Evolutionary conservation across 2,797 vertebrate genomes (phyloP).

Genomic region (Malacoctenus gilli): DNA sequence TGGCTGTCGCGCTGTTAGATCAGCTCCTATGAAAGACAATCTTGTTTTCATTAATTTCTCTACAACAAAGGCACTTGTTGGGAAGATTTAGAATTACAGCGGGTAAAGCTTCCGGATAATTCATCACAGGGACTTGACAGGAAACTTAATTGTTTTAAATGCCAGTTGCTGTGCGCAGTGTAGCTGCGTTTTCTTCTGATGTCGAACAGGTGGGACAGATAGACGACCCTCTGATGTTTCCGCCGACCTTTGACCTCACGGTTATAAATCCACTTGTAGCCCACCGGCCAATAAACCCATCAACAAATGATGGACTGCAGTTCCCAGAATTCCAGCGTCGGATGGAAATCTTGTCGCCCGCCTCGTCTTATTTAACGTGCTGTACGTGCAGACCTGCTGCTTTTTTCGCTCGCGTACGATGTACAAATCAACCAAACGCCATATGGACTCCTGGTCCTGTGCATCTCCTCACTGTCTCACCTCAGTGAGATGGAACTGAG

Average conservation of each 20-base stretch:
- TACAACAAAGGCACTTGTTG: constrained; percentile 99
- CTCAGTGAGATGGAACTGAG: neutral
- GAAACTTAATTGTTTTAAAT: constrained; percentile 99
- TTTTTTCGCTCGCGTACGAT: constrained; percentile 10
- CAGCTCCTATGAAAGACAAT: constrained; percentile 99
- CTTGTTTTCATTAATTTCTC: constrained; percentile 99
- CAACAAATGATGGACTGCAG: constrained; percentile 70
- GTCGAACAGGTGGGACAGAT: constrained; percentile 80
- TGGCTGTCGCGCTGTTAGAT: constrained; percentile 99
- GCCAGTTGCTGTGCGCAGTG: constrained; percentile 87
- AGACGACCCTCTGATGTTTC: constrained; percentile 75
- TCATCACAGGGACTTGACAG: constrained; percentile 97
- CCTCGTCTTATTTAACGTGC: constrained; percentile 52
- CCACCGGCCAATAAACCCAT: constrained; percentile 70
- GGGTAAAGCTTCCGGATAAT: constrained; percentile 98
- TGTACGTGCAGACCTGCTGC: constrained; percentile 23
- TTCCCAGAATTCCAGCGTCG: constrained; percentile 68
- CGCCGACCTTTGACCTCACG: constrained; percentile 66
- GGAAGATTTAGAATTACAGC: constrained; percentile 99
- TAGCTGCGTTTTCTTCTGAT: constrained; percentile 76
- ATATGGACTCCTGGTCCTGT: too few relatives aligned
- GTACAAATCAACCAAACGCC: constrained; percentile 8
- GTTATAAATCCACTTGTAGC: constrained; percentile 73
- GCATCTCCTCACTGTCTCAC: too few relatives aligned
- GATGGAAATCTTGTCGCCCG: constrained; percentile 53